Evolutionary conservation across 1,140 invertebrate genomes (phyloP).

Genomic region (Eciton burchellii): DNA sequence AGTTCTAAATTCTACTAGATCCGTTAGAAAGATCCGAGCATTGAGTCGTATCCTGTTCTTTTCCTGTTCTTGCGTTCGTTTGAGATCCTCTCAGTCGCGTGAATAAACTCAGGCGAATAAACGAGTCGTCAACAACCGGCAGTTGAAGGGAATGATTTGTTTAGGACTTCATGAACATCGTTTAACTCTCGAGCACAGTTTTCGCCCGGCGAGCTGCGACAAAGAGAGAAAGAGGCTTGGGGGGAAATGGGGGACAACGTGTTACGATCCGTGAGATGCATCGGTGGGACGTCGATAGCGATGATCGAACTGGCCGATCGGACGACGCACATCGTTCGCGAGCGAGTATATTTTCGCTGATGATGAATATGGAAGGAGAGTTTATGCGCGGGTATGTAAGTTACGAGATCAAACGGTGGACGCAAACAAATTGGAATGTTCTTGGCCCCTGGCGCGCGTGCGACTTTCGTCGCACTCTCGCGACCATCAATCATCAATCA

Average conservation of each 20-base stretch:
- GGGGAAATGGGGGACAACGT: no score
- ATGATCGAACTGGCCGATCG: constrained; percentile 25
- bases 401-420: constrained; percentile 42
- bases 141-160: background rate
- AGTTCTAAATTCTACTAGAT: background rate
- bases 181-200: no score
- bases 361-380: constrained; percentile 33
- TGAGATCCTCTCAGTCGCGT: background rate
- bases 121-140: no score
- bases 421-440: constrained; percentile 56
- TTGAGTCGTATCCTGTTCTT: background rate
- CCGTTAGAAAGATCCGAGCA: no score
- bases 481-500: constrained; percentile 60
- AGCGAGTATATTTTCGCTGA: constrained; percentile 44
- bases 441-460: constrained; percentile 19
- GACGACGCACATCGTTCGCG: constrained; percentile 33
- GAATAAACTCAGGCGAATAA: no score
- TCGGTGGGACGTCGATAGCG: constrained; percentile 17
- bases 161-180: no score
- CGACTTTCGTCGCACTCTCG: constrained; percentile 55
- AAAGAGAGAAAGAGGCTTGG: no score
- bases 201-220: no score
- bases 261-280: constrained; percentile 13
- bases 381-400: constrained; percentile 40
- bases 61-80: constrained; percentile 5